These are phyloP conservation scores for Tanypteryx hageni DNA, from an alignment of 2,888 invertebrate species.

Conservation along the genomic window DNA sequence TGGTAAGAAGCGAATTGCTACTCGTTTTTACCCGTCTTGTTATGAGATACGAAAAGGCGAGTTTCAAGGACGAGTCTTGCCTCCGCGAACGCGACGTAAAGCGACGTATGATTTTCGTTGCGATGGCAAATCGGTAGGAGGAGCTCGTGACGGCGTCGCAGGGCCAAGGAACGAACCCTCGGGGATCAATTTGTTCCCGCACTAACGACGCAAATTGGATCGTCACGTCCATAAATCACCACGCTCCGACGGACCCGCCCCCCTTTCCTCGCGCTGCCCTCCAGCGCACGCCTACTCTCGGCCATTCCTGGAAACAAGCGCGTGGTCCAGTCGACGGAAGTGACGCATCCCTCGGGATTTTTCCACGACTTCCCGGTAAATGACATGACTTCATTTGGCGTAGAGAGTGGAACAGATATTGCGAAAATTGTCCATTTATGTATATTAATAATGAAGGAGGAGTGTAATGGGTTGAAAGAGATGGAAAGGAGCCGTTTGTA, in stretches of 20 bases:
- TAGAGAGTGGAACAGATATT: too few relatives aligned
- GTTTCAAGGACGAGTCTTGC: neutral
- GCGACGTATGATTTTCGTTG: conserved; percentile 9
- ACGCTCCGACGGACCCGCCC: neutral
- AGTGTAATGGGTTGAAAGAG: too few relatives aligned
- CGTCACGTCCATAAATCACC: conserved; percentile 29
- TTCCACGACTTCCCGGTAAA: too few relatives aligned
- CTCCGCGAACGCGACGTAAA: neutral
- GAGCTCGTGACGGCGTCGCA: neutral
- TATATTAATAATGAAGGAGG: too few relatives aligned
- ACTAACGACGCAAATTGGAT: conserved; percentile 28
- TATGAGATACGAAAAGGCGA: neutral
- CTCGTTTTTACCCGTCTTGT: neutral
- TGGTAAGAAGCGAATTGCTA: neutral
- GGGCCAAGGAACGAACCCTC: conserved; percentile 1
- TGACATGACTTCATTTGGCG: too few relatives aligned
- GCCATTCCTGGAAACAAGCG: neutral
- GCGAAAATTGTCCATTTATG: too few relatives aligned
- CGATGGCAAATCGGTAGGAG: neutral
- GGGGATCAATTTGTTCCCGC: conserved; percentile 5
- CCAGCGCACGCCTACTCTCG: neutral
- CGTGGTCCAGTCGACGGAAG: neutral
- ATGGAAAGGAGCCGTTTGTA: too few relatives aligned
- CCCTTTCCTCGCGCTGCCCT: neutral
- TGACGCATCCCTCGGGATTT: neutral